These are phyloP conservation scores for Chironomus riparius DNA, from an alignment of 2,888 invertebrate species.

Conservation along the genomic window DNA sequence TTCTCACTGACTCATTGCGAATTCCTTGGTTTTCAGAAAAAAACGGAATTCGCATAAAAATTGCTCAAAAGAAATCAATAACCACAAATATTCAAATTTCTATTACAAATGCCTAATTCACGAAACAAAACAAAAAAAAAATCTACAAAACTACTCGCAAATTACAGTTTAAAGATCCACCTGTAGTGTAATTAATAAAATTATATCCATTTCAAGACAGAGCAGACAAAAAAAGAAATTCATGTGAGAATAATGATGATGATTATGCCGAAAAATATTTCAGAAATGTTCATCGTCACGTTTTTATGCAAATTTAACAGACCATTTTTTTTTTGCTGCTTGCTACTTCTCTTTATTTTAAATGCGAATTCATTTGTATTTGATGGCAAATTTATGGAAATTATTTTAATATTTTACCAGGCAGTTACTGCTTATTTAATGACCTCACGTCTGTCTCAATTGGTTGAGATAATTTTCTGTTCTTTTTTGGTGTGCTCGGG, in stretches of 20 bases:
- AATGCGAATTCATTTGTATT: conserved; percentile 9
- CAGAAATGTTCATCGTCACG: neutral
- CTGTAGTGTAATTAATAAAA: no score
- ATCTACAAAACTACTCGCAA: no score
- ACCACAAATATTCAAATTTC: no score
- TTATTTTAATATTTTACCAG: neutral
- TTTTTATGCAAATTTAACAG: conserved; percentile 13
- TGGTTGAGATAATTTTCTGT: neutral
- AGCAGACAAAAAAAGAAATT: neutral
- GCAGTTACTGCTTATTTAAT: neutral
- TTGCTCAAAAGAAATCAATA: no score
- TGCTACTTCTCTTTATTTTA: neutral
- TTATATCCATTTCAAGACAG: no score
- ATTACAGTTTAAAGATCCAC: no score
- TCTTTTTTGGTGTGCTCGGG: no score
- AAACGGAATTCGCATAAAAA: no score
- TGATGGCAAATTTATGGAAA: conserved; percentile 19
- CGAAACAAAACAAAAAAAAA: no score
- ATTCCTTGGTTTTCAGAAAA: no score
- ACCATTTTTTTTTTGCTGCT: neutral
- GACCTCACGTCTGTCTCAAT: neutral
- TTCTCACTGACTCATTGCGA: no score
- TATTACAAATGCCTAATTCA: no score
- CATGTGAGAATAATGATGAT: neutral
- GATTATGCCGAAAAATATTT: neutral